Evolutionary conservation across 1,140 invertebrate species (phyloP), one percentile per base, ranked within the genome.

Genomic region (Oreohelix idahoensis): DNA sequence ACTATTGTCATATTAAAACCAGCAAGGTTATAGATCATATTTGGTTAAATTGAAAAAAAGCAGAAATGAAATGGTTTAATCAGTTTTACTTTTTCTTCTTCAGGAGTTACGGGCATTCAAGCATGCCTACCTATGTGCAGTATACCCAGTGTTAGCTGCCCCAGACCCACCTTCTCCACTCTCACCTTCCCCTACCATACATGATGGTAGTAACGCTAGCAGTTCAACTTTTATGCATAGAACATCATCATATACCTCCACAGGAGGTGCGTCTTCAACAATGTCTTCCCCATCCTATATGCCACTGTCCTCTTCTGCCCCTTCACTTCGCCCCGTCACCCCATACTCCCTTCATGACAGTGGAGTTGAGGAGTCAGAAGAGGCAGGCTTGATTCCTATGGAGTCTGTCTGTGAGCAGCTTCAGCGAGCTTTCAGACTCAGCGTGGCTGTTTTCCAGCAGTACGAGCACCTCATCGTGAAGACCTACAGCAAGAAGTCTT

Each of bases 371-470:
- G 87, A 88, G 23, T 63, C 84, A 10, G 88, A 90, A n/a, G 85
- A 88, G 39, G 76, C 85, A 45, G 85, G 86, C 17, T 42, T 90
- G 58, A 87, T 90, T 26, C 88, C 87, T 17, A 84, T 88, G 13
- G 89, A 90, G 63, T 88, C 87, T 17, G 38, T 90, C n/a, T 87
- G 87, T 73, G 86, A 88, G 63, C 84, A 88, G 5, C 79, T 90
- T 38, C 81, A 86, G 45, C 63, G 85, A 36, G 81, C 86, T 5
- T 90, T 89, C 80, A 39, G 84, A 26, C 73, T 90, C 29, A 83
- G 77, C 17, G 74, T 79, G 0, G 71, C 82, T 17, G 84, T 84
- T 42, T 87, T 88, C 77, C 66, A 81, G 0, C 84, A 89, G 51
- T 89, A 89, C 66, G 87, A 89, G 58, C n/a, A 78, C 26, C 81